Base-by-base conservation (phyloP, 2,797 vertebrate species). In the Todus mexicanus region DNA sequence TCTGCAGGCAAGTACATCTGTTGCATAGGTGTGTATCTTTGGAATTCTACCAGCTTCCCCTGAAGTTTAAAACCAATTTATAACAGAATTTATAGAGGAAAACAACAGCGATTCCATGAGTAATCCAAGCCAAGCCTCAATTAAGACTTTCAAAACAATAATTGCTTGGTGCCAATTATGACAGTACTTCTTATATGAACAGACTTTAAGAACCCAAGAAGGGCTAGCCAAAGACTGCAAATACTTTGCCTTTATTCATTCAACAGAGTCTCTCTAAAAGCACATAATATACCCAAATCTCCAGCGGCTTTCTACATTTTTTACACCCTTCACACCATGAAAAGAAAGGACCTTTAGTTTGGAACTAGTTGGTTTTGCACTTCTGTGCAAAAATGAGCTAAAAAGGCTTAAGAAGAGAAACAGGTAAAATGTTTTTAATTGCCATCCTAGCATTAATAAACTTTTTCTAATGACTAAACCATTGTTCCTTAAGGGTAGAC, bases 121-220 rank as follows among this genome's bases (percentile, higher is more conserved):
- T 35, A 86, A 91, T 33, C 70, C 57, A 89, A 81, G 94, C 76
- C 90, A 93, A 96, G 75, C 69, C 77, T 84, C 78, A 95, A 85
- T 90, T 93, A 93, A 92, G 87, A 56, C 92, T 85, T 92, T 56
- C 75, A 94, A 94, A 95, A 82, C 53, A 94, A 25, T 93, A 94
- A 94, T 93, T 94, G 93, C 63, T 81, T 29, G 40, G 54, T 93
- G 87, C 86, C 92, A 92, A 66, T 85, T 95, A 87, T 45, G 51
- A 61, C 66, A 90, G 53, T 60, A 73, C 51, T 93, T 82, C 80
- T 71, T 75, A 89, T 10, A 75, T 1, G 56, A 94, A 78, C 54
- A 91, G 0, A 0, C 43, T 92, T 75, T 83, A 80, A 45, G 66
- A 92, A 91, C 47, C 47, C 70, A 92, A 80, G 51, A 35, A 89